A percentile compares a stretch with the other conserved stretches of the same genome.
Conservation (phyloP, 2,888 invertebrate species). For the Hydroisotoma schaefferi region DNA sequence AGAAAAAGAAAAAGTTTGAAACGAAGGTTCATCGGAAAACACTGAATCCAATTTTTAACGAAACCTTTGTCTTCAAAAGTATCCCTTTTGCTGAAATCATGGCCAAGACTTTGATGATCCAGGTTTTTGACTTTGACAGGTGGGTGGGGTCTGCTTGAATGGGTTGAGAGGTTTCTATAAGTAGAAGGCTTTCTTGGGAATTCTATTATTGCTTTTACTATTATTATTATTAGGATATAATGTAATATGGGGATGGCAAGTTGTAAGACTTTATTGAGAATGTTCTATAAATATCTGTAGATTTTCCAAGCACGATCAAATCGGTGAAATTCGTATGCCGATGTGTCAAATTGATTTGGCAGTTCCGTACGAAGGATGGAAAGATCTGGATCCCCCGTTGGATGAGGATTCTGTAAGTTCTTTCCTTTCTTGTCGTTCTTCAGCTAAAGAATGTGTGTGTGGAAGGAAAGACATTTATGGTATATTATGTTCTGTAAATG, state of each 20-base stretch:
- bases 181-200: too few relatives aligned
- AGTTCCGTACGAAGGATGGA: constrained; percentile 46
- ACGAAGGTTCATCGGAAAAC: constrained; percentile 48
- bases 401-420: constrained; percentile 43
- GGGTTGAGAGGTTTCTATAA: not conserved
- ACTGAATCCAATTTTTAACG: constrained; percentile 43
- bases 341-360: constrained; percentile 48
- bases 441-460: too few relatives aligned
- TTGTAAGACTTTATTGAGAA: not conserved
- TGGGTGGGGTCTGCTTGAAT: constrained; percentile 11
- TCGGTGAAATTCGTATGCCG: constrained; percentile 46
- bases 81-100: constrained; percentile 47
- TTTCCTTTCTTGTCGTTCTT: not conserved
- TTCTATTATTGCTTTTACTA: not conserved
- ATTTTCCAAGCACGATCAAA: constrained; percentile 48
- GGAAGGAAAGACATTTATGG: too few relatives aligned
- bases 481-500: too few relatives aligned
- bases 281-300: constrained; percentile 20
- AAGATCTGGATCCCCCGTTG: constrained; percentile 46
- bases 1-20: constrained; percentile 48
- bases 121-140: constrained; percentile 48
- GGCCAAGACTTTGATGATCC: constrained; percentile 46
- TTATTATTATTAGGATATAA: too few relatives aligned
- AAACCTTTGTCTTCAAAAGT: constrained; percentile 47
- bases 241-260: too few relatives aligned